phyloP scores from a whole-genome alignment of 2,113 vertebrate species.

The Misgurnus anguillicaudatus region DNA sequence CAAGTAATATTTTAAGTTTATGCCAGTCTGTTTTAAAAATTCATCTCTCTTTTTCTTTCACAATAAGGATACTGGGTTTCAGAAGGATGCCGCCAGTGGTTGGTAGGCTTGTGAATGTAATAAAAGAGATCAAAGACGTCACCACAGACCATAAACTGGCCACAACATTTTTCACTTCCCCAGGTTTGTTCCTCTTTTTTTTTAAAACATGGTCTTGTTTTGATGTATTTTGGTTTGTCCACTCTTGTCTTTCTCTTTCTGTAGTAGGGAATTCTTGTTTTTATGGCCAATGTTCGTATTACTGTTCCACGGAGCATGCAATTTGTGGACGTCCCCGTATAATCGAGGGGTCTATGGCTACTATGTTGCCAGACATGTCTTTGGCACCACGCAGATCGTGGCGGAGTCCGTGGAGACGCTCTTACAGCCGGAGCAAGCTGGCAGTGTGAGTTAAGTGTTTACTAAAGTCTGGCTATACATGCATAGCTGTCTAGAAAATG shows the following conservation, averaged over 20 bases:
- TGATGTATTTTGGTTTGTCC: background rate
- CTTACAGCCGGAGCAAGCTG: slow-evolving; percentile 86
- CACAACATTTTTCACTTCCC: slow-evolving; percentile 82
- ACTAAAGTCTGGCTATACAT: background rate
- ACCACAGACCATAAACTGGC: slow-evolving; percentile 82
- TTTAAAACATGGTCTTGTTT: slow-evolving; percentile 25
- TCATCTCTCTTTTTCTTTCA: background rate
- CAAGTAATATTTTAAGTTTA: no score
- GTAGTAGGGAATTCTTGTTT: slow-evolving; percentile 83
- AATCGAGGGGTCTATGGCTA: slow-evolving; percentile 82
- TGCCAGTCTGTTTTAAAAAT: no score
- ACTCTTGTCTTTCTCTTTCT: background rate
- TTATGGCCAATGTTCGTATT: slow-evolving; percentile 88
- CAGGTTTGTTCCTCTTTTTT: slow-evolving; percentile 63
- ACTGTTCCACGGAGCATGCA: slow-evolving; percentile 85
- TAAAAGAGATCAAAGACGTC: slow-evolving; percentile 80
- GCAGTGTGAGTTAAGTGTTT: slow-evolving; percentile 71
- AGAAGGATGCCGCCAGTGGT: slow-evolving; percentile 78
- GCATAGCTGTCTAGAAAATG: background rate
- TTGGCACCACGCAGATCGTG: slow-evolving; percentile 78
- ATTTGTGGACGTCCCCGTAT: slow-evolving; percentile 77
- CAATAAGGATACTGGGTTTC: slow-evolving; percentile 79
- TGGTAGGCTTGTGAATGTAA: slow-evolving; percentile 78
- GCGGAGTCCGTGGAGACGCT: slow-evolving; percentile 87
- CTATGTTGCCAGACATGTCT: slow-evolving; percentile 79